Evolutionary conservation across 2,888 invertebrate species (phyloP).

Genomic region (Conchocele bisecta): DNA sequence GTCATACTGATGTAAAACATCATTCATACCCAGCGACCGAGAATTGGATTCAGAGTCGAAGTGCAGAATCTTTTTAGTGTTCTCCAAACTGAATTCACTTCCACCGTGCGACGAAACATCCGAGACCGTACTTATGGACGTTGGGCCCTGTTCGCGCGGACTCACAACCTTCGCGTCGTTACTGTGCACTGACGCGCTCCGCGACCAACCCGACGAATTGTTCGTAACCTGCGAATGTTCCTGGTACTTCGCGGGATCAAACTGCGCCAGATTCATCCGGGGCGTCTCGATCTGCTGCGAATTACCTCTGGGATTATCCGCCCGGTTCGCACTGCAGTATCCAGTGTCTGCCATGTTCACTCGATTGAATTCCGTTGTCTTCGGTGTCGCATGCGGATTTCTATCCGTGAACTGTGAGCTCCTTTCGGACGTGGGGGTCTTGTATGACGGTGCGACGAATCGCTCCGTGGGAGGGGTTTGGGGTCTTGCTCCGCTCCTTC

Average conservation of each 20-base stretch:
- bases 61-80: slow-evolving; percentile 69
- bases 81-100: slow-evolving; percentile 70
- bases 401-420: too few species aligned
- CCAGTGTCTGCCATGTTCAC: slow-evolving; percentile 45
- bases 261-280: slow-evolving; percentile 53
- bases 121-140: slow-evolving; percentile 57
- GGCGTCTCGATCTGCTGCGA: slow-evolving; percentile 40
- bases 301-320: slow-evolving; percentile 27
- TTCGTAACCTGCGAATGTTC: slow-evolving; percentile 62
- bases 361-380: slow-evolving; percentile 27
- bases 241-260: slow-evolving; percentile 71
- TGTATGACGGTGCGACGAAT: too few species aligned
- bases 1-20: slow-evolving; percentile 35
- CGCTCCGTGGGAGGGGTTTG: slow-evolving; percentile 23
- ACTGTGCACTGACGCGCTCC: slow-evolving; percentile 66
- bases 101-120: slow-evolving; percentile 69
- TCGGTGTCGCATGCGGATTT: slow-evolving; percentile 39
- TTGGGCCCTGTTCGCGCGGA: slow-evolving; percentile 51
- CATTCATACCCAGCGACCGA: slow-evolving; percentile 50
- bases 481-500: slow-evolving; percentile 10
- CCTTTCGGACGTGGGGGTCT: too few species aligned
- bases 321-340: slow-evolving; percentile 51
- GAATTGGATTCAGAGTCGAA: slow-evolving; percentile 65
- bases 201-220: slow-evolving; percentile 72
- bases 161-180: slow-evolving; percentile 56